phyloP scores from a whole-genome alignment of 1,140 invertebrate species.

The Yoshiicerus persimilis region DNA sequence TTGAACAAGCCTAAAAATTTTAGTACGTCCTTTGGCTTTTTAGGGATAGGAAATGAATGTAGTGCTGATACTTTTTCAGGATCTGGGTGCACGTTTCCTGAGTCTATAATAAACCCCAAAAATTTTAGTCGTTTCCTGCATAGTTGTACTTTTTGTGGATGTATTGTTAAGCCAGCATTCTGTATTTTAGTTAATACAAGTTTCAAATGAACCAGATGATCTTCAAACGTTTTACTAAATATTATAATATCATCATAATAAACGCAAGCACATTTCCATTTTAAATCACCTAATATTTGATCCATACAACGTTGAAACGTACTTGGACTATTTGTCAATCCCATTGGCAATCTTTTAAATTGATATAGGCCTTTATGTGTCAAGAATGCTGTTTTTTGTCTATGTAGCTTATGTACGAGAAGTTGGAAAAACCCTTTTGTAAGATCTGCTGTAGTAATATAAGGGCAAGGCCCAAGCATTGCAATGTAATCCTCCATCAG shows the following conservation, averaged over 20 bases:
- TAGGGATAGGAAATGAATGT: slow-evolving; percentile 41
- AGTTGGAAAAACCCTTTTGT: slow-evolving; percentile 51
- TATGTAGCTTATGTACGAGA: not conserved
- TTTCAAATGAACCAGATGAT: slow-evolving; percentile 28
- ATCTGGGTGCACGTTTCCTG: not conserved
- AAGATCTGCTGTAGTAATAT: slow-evolving; percentile 58
- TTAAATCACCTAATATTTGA: slow-evolving; percentile 35
- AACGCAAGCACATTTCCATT: not conserved
- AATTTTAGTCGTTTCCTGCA: slow-evolving; percentile 11
- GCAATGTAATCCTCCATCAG: slow-evolving; percentile 55
- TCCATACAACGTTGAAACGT: slow-evolving; percentile 53
- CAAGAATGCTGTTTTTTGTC: not conserved
- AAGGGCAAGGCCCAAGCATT: slow-evolving; percentile 53
- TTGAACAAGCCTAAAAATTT: slow-evolving; percentile 50
- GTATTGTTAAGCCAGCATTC: slow-evolving; percentile 32
- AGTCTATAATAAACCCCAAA: slow-evolving; percentile 30
- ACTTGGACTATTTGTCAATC: slow-evolving; percentile 51
- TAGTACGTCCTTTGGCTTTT: slow-evolving; percentile 48
- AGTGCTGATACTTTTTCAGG: slow-evolving; percentile 44
- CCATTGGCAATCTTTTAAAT: slow-evolving; percentile 52
- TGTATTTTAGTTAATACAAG: not conserved
- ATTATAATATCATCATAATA: slow-evolving; percentile 45
- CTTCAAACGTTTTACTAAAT: not conserved
- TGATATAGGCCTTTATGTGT: not conserved
- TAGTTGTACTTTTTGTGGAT: slow-evolving; percentile 41